phyloP scores from a whole-genome alignment of 1,140 invertebrate species.

The Halesus radiatus region DNA sequence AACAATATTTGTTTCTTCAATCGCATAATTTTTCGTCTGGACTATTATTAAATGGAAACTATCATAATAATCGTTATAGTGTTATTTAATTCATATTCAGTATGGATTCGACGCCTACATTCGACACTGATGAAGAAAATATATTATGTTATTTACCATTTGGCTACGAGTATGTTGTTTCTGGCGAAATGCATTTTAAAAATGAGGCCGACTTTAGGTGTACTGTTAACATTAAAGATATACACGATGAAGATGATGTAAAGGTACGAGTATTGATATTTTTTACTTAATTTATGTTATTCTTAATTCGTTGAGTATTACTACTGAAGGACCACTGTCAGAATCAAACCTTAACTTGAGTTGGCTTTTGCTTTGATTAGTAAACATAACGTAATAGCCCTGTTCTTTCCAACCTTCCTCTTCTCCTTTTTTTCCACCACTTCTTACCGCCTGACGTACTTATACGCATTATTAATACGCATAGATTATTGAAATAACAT shows the following conservation, averaged over 20 bases:
- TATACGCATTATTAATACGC: no score
- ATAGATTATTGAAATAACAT: no score
- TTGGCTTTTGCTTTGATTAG: no score
- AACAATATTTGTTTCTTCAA: no score
- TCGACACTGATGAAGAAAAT: constrained; percentile 42
- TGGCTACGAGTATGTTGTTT: constrained; percentile 48
- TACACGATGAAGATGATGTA: constrained; percentile 49
- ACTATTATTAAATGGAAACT: no score
- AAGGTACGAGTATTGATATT: constrained; percentile 39
- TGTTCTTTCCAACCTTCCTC: no score
- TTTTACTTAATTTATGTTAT: not conserved
- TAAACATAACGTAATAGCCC: no score
- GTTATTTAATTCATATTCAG: not conserved
- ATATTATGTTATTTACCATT: constrained; percentile 44
- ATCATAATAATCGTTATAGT: not conserved
- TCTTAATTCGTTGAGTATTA: not conserved
- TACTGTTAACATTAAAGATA: constrained; percentile 48
- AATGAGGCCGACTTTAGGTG: constrained; percentile 52
- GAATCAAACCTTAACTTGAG: not conserved
- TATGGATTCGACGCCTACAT: not conserved
- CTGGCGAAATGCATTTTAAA: constrained; percentile 44
- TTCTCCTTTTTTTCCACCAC: no score
- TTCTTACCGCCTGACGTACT: no score
- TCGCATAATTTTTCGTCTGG: no score
- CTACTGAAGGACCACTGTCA: not conserved